phyloP scores from a whole-genome alignment of 2,797 vertebrate species.

The Selene dorsalis region DNA sequence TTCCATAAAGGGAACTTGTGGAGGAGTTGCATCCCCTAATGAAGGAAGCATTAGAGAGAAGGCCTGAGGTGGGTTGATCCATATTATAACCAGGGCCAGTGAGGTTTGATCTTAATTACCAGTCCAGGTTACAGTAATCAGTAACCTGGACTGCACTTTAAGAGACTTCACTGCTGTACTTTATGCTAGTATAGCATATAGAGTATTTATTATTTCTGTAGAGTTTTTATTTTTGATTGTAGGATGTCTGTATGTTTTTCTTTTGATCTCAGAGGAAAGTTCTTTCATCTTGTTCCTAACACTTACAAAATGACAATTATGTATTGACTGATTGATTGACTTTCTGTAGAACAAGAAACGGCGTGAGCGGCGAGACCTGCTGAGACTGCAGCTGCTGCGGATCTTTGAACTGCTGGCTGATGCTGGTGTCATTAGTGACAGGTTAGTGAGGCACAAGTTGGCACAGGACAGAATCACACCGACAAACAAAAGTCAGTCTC shows the following conservation, averaged over 20 bases:
- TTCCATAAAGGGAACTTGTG: constrained; percentile 89
- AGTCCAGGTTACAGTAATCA: no score
- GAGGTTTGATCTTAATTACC: constrained; percentile 3
- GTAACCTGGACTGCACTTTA: no score
- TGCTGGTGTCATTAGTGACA: constrained; percentile 97
- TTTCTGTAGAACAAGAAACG: constrained; percentile 94
- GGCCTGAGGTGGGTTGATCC: constrained; percentile 91
- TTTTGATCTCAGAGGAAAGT: no score
- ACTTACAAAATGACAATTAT: no score
- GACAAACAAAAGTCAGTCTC: not conserved
- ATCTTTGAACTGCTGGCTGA: constrained; percentile 98
- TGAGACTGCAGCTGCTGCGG: constrained; percentile 93
- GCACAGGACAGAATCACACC: not conserved
- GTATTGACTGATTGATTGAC: not conserved
- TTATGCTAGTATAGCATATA: no score
- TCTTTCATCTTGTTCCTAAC: no score
- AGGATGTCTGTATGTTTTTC: no score
- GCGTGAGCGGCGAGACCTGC: constrained; percentile 92
- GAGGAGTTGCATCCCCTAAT: constrained; percentile 98
- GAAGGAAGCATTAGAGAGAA: constrained; percentile 97
- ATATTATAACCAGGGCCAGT: not conserved
- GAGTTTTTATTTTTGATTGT: no score
- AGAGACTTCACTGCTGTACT: no score
- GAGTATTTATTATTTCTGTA: no score
- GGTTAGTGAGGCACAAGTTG: constrained; percentile 79